Conservation (phyloP, 30 jellyfish, hydroid and myxozoan species). For the Aurelia sp. region DNA sequence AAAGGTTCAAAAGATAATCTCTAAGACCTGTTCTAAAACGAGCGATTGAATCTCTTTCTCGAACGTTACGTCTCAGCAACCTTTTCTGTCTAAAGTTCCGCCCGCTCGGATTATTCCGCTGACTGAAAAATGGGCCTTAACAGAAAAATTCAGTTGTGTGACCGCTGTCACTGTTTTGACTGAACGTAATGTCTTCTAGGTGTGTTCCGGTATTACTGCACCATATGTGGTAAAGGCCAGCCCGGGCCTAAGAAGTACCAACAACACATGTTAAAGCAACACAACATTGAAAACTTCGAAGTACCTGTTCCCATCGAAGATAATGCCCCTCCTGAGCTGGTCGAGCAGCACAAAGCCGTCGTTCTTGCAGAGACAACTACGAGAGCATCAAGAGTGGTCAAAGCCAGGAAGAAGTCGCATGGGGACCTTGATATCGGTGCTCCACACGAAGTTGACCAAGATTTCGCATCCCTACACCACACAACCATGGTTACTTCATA, state of each 20-base stretch:
- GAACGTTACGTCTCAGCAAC: no score
- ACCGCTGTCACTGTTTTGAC: no score
- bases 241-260: constrained; percentile 97
- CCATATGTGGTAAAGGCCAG: constrained; percentile 97
- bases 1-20: no score
- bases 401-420: constrained; percentile 77
- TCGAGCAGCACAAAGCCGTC: constrained; percentile 93
- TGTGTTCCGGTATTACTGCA: constrained; percentile 93
- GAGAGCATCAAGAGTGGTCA: constrained; percentile 89
- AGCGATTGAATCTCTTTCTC: no score
- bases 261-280: constrained; percentile 94
- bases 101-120: no score
- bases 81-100: no score
- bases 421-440: constrained; percentile 46
- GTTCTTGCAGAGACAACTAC: constrained; percentile 92
- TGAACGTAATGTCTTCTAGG: constrained; percentile 37
- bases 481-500: constrained; percentile 72
- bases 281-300: constrained; percentile 89
- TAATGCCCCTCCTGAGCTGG: constrained; percentile 84
- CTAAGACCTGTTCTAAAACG: no score
- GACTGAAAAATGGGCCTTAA: no score
- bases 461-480: constrained; percentile 69
- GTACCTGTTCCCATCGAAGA: constrained; percentile 92
- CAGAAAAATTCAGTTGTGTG: no score
- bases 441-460: constrained; percentile 50